Evolutionary conservation across 2,797 vertebrate genomes (phyloP).

Genomic region (Psittacula echo): DNA sequence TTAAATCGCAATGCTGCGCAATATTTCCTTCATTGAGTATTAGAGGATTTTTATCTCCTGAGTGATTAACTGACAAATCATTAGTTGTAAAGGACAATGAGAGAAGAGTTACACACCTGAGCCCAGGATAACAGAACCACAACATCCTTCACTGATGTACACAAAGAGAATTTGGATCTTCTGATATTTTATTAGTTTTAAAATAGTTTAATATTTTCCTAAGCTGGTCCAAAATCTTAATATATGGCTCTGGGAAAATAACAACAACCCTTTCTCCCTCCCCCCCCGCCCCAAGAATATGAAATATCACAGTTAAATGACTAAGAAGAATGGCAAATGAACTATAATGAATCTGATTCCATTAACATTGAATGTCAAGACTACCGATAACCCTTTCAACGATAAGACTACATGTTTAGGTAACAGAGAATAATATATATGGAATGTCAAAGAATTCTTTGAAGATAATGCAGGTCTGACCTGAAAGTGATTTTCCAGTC

Average conservation of each 20-base stretch:
- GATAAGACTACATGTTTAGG: background rate
- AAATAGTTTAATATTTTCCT: background rate
- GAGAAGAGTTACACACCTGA: background rate
- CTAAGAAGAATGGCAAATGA: background rate
- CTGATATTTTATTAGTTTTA: background rate
- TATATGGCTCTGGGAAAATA: background rate
- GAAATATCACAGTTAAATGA: background rate
- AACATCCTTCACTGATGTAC: background rate
- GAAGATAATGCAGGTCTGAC: background rate
- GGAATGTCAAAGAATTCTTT: background rate
- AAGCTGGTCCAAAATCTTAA: background rate
- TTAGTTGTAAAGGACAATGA: background rate
- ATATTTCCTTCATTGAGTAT: background rate
- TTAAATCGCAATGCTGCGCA: background rate
- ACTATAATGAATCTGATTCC: background rate
- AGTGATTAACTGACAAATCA: background rate
- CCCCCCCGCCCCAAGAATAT: rapidly evolving
- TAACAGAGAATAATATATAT: background rate
- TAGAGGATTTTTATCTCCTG: background rate
- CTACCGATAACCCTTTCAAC: background rate
- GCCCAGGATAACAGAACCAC: background rate
- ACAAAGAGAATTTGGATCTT: background rate
- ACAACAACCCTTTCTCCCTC: background rate
- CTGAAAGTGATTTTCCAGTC: background rate
- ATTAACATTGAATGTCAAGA: background rate